These are phyloP conservation scores for Drosophila melanosoma DNA, from an alignment of 2,888 invertebrate genomes.

Conservation along the genomic window DNA sequence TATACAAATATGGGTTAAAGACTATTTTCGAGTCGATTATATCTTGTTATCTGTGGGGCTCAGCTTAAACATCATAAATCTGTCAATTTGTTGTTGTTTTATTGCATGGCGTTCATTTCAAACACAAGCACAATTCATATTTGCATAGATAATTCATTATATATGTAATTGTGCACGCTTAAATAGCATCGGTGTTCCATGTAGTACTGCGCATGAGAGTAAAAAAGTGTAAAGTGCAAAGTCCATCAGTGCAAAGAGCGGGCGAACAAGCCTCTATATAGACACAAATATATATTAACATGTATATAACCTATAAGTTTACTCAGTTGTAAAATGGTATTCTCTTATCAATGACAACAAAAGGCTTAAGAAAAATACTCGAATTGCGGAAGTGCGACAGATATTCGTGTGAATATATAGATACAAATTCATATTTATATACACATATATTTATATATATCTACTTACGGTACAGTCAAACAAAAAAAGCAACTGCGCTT, in stretches of 20 bases:
- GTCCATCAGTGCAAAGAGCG: constrained; percentile 37
- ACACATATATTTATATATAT: neutral
- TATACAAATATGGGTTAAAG: neutral
- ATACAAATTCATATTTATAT: neutral
- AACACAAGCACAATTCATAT: neutral
- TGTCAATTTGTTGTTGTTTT: neutral
- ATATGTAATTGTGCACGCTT: constrained; percentile 6
- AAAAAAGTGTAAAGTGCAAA: constrained; percentile 43
- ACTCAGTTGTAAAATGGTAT: constrained; percentile 27
- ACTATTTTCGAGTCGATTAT: neutral
- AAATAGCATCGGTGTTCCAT: neutral
- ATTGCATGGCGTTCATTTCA: neutral
- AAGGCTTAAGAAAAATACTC: constrained; percentile 24
- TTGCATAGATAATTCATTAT: constrained; percentile 14
- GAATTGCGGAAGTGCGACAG: constrained; percentile 38
- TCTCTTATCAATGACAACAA: constrained; percentile 49
- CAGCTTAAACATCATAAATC: neutral
- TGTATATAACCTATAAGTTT: neutral
- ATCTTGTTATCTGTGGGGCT: neutral
- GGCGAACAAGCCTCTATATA: neutral
- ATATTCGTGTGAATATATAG: constrained; percentile 2
- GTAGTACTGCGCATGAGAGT: constrained; percentile 3
- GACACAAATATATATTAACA: neutral
- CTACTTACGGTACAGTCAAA: neutral
- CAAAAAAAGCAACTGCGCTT: neutral